Evolutionary conservation across 2,797 vertebrate genomes (phyloP), one percentile per base, ranked within the genome.

Genomic region (Lacerta viridis): DNA sequence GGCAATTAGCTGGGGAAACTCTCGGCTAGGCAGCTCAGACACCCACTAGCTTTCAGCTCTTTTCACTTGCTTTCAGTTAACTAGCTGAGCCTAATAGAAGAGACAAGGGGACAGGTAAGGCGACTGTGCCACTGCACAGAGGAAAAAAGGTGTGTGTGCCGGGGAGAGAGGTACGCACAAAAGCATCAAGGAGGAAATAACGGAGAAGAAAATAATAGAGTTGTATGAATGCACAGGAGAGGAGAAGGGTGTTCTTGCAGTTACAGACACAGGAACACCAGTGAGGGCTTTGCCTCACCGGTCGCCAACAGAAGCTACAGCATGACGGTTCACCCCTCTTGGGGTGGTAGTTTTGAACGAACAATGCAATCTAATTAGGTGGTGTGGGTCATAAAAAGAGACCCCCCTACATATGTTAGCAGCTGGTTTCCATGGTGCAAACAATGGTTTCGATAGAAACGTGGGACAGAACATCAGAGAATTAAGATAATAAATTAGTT

Each of bases 401-500:
- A 95, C 91, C 93, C 87, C 86, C 86, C 17, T 95, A 90, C 86
- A 94, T 95, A 85, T 92, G 89, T 93, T 89, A 90, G 95, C 90
- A 93, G 94, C 93, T 94, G 95, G 96, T 96, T 95, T 95, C 96
- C 94, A 93, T 96, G 96, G 95, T 93, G 95, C 95, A 93, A 95
- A 93, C 87, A 89, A 87, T 90, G 94, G 93, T 93, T 96, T 96
- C 90, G 85, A 94, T 95, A 95, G 95, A 96, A 95, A 96, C 91
- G 71, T 84, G 93, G 95, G 95, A 95, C 95, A 95, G 96, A 96
- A 92, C 91, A 90, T 95, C 7, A 29, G 93, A 94, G 95, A 97
- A 97, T 96, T 95, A 96, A 96, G 96, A 97, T 95, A 95, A 96
- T 96, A 96, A 96, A 97, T 97, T 96, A 96, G 95, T 95, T 96